Percentiles rank a stretch among this genome's conserved stretches.
Conservation (phyloP, 1,140 invertebrate species). For the Thaumatotibia leucotreta region DNA sequence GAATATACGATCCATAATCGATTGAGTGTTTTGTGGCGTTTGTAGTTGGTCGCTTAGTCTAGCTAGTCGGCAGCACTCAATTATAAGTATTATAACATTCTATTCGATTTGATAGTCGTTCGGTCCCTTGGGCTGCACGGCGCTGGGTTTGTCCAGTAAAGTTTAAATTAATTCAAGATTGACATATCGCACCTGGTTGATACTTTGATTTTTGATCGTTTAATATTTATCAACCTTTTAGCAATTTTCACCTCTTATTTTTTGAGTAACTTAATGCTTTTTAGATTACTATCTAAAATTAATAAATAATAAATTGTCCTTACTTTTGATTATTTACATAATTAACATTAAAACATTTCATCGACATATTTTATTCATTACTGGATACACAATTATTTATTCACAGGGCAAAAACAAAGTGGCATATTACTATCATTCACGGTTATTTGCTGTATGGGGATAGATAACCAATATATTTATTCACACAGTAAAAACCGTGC, state of each 20-base stretch:
- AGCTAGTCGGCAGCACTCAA: conserved; percentile 55
- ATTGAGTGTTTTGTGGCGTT: conserved; percentile 33
- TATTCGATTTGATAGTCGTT: conserved; percentile 69
- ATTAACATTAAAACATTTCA: too few relatives aligned
- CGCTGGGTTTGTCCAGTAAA: conserved; percentile 64
- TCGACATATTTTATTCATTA: too few relatives aligned
- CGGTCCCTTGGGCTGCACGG: conserved; percentile 52
- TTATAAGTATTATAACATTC: conserved; percentile 73
- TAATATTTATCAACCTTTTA: conserved; percentile 35
- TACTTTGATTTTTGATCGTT: conserved; percentile 62
- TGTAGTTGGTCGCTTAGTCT: conserved; percentile 55
- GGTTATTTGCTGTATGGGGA: not conserved
- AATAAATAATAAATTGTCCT: too few relatives aligned
- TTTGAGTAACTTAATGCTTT: not conserved
- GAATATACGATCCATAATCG: conserved; percentile 40
- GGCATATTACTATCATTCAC: not conserved
- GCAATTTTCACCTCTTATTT: not conserved
- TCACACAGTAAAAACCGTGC: not conserved
- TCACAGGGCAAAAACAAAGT: too few relatives aligned
- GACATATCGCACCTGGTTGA: conserved; percentile 61
- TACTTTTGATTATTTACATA: too few relatives aligned
- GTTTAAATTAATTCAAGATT: conserved; percentile 73
- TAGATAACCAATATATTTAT: not conserved
- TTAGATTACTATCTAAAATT: not conserved
- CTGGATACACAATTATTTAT: too few relatives aligned